Base-by-base conservation (phyloP, 2,113 vertebrate genomes). In the Oplegnathus fasciatus region DNA sequence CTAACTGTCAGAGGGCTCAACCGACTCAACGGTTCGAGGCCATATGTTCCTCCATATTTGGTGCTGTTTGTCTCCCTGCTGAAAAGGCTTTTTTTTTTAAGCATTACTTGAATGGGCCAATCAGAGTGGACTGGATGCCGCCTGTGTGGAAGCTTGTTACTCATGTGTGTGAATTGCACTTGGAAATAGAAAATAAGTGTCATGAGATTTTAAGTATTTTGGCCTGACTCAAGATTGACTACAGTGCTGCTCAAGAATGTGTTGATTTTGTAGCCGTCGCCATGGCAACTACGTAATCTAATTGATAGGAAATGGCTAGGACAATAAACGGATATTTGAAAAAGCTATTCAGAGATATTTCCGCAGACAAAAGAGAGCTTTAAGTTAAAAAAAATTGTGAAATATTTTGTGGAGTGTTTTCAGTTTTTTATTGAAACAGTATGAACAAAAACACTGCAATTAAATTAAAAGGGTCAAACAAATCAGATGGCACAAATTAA, bases 381-480 rank as follows among this genome's bases (percentile, higher is more conserved):
- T 74, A 28, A 24, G 28, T 24, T 20, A 65, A 61, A 13, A 84
- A 86, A 37, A 37, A 37, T 2, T 22, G 1, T 1, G 37, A 64
- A 24, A 66, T 42, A 64, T 17, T 78, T 79, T 34, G 10, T 85
- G 40, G 54, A 62, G 79, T 81, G 50, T 92, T 92, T 93, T 87
- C 37, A 62, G 9, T 40, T 90, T 94, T 94, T 95, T 94, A 95
- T 95, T 95, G 91, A 94, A 94, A 94, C 93, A 90, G 73, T 92
- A 92, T 88, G 90, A 93, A 94, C 92, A 91, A 94, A 91, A 94
- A 94, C 91, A 93, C 93, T 88, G 91, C 90, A 94, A 92, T 95
- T 95, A 95, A 95, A 95, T 95, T 73, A 91, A 94, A 93, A 93
- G 11, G 69, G 50, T 84, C 78, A 85, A 88, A 93, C 61, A 85